Evolutionary conservation across 2,888 invertebrate species (phyloP).

Genomic region (Leucozona laternaria): DNA sequence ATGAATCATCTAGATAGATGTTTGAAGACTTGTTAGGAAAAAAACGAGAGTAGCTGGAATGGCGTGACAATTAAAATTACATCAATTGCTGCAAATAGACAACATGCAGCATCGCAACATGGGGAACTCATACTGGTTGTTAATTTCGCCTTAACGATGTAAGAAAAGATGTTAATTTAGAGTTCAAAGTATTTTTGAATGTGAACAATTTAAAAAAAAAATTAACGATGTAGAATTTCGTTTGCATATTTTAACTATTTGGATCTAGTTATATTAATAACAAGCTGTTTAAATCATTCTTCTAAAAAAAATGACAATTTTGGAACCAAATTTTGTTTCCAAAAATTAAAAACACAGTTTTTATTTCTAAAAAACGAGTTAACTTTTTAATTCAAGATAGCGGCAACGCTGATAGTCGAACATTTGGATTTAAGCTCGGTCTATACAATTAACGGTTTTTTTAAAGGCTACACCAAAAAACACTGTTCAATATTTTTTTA

Average conservation of each 20-base stretch:
- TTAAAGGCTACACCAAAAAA: no score
- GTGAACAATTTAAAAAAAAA: not conserved
- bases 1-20: conserved; percentile 10
- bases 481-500: no score
- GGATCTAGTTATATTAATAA: not conserved
- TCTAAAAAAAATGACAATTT: not conserved
- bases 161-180: not conserved
- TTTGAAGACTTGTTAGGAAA: conserved; percentile 15
- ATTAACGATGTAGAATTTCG: not conserved
- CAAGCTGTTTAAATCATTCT: not conserved
- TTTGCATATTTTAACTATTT: not conserved
- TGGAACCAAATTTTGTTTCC: no score
- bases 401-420: no score
- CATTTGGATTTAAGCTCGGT: no score
- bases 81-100: conserved; percentile 18
- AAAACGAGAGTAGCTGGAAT: conserved; percentile 13
- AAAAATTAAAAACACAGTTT: no score
- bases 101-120: not conserved
- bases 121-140: conserved; percentile 10
- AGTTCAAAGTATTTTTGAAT: conserved; percentile 22
- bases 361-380: no score
- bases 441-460: no score
- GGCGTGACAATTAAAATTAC: conserved; percentile 31
- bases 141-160: not conserved
- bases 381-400: no score